phyloP scores from a whole-genome alignment of 2,797 vertebrate genomes.

The Telmatherina bonti region DNA sequence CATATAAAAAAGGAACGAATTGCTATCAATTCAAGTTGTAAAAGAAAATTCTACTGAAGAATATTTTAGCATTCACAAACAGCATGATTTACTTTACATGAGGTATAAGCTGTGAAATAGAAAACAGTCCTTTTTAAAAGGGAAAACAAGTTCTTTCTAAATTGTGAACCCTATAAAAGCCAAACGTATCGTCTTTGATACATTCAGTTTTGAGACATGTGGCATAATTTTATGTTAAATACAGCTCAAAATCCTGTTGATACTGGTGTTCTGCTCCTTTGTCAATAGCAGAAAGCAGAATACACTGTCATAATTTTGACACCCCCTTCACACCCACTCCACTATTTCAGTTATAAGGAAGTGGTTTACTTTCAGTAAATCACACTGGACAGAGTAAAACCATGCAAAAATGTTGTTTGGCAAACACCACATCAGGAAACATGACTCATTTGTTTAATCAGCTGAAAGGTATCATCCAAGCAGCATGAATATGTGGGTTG shows the following conservation, averaged over 20 bases:
- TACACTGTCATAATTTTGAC: too few relatives aligned
- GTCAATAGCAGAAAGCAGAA: too few relatives aligned
- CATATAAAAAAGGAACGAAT: constrained; percentile 26
- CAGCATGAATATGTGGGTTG: background rate
- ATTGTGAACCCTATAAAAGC: background rate
- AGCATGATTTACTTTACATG: background rate
- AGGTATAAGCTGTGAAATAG: background rate
- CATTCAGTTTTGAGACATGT: too few relatives aligned
- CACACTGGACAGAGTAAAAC: background rate
- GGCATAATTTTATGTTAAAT: too few relatives aligned
- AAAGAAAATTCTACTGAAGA: constrained; percentile 16
- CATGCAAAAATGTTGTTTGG: background rate
- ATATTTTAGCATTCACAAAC: background rate
- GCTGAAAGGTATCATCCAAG: background rate
- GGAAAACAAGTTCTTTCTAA: background rate
- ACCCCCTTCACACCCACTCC: background rate
- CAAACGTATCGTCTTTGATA: too few relatives aligned
- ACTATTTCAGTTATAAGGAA: background rate
- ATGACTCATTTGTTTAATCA: background rate
- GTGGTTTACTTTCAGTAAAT: background rate
- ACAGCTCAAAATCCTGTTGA: too few relatives aligned
- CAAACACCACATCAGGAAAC: background rate
- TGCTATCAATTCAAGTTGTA: constrained; percentile 30
- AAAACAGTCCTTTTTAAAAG: background rate
- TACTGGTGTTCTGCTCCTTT: too few relatives aligned